Evolutionary conservation across 1,140 invertebrate genomes (phyloP), one percentile per base, ranked within the genome.

Genomic region (Kradibia gibbosae): DNA sequence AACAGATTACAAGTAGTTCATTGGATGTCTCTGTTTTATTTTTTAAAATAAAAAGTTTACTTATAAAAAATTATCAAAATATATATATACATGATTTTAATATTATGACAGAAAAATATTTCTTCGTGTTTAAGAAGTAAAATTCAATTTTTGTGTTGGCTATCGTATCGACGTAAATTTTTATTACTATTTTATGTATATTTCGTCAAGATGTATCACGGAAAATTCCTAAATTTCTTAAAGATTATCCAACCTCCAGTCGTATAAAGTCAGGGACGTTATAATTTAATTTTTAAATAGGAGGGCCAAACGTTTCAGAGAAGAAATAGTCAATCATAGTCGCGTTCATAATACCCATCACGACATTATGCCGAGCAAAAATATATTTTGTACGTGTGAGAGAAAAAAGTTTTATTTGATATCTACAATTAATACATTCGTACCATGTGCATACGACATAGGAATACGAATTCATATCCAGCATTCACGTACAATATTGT

Each of bases 251-350:
- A 71, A 78, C 25, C 50, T 13, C n/a, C 17, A 39, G 22, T 22
- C 34, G n/a, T 55, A 55, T 36, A 48, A 39, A 22, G 22, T 39
- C 60, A 17, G 25, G 53, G 77, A 15, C 17, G 71, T 78, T 78
- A 48, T 78, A 78, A 71, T 78, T 71, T 71, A 31, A 79, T 78
- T 83, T 83, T 84, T 74, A 80, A 82, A 83, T 10, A 48, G 82
- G 13, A 53, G 34, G 22, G 34, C 34, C 22, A 22, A 1, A 11
- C 50, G 25, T 80, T 78, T 50, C 34, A 7, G 7, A 25, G 25
- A n/a, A 70, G 22, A 71, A 71, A 78, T 78, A 53, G 65, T 25
- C 20, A 71, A 10, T 22, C 45, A 31, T 20, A 4, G 34, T 5
- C n/a, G 50, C 42, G 20, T 34, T 57, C 34, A 50, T 42, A n/a